phyloP scores from a whole-genome alignment of 2,113 vertebrate genomes.

The Phalacrocorax carbo region DNA sequence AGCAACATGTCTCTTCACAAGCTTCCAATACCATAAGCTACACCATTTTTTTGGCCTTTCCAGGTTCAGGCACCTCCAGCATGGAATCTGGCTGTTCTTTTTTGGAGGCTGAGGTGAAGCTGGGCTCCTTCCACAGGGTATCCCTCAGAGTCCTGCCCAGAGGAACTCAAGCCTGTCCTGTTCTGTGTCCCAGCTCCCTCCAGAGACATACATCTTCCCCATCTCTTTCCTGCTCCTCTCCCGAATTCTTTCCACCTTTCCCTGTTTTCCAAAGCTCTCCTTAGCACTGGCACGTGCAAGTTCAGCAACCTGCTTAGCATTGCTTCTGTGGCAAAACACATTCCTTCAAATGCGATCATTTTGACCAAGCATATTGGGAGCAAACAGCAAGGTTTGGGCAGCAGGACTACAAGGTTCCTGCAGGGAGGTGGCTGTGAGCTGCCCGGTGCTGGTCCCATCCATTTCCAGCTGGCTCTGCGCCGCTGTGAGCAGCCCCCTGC shows the following conservation, averaged over 20 bases:
- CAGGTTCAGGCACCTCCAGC: background rate
- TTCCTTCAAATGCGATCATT: background rate
- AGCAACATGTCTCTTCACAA: background rate
- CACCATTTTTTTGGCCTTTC: background rate
- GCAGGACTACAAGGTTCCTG: too few species aligned
- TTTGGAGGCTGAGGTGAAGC: background rate
- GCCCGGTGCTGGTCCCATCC: background rate
- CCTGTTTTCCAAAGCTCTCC: background rate
- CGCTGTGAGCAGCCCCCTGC: accelerated
- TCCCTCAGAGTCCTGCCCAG: background rate
- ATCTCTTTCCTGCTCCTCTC: background rate
- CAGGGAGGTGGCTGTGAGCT: background rate
- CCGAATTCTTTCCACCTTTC: background rate
- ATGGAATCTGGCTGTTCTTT: background rate
- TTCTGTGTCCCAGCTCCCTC: too few species aligned
- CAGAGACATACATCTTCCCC: background rate
- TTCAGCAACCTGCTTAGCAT: background rate
- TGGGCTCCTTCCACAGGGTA: background rate
- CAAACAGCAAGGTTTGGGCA: background rate
- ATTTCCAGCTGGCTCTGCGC: background rate
- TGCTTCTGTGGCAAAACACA: background rate
- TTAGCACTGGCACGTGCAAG: accelerated
- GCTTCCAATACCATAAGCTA: background rate
- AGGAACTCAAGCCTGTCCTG: background rate
- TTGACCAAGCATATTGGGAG: too few species aligned